These are phyloP conservation scores for Cerceris ruficornis DNA, from an alignment of 2,888 invertebrate genomes.

Conservation along the genomic window DNA sequence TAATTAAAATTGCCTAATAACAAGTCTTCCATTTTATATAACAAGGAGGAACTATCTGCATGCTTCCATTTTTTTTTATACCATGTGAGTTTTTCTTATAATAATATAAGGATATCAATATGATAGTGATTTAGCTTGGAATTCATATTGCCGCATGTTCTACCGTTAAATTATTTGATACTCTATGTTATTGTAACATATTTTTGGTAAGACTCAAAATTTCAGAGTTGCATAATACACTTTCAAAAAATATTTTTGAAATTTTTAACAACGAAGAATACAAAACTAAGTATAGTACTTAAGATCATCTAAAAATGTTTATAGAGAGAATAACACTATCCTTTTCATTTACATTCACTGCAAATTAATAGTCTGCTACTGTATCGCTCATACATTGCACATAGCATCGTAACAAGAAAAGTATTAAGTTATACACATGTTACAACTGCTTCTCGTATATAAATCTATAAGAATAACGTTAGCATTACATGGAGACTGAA, in stretches of 20 bases:
- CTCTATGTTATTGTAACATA: slow-evolving; percentile 40
- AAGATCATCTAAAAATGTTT: slow-evolving; percentile 8
- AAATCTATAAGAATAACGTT: slow-evolving; percentile 46
- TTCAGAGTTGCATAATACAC: slow-evolving; percentile 31
- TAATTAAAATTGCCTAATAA: slow-evolving; percentile 79
- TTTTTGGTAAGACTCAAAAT: slow-evolving; percentile 38
- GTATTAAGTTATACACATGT: slow-evolving; percentile 14
- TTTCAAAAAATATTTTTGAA: background rate
- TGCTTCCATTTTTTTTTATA: slow-evolving; percentile 68
- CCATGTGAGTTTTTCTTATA: slow-evolving; percentile 65
- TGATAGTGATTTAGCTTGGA: slow-evolving; percentile 42
- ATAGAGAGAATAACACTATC: slow-evolving; percentile 9
- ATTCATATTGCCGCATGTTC: slow-evolving; percentile 39
- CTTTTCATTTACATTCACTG: slow-evolving; percentile 29
- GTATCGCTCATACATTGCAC: slow-evolving; percentile 20
- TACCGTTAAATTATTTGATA: slow-evolving; percentile 49
- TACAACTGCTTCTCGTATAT: slow-evolving; percentile 41
- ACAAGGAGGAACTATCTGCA: slow-evolving; percentile 80
- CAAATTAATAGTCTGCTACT: slow-evolving; percentile 21
- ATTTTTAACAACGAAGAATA: background rate
- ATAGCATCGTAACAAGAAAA: slow-evolving; percentile 21
- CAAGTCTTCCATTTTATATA: slow-evolving; percentile 75
- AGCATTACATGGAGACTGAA: slow-evolving; percentile 15
- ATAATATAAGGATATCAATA: slow-evolving; percentile 45
- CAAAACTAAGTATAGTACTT: slow-evolving; percentile 9